A percentile compares a stretch with the other conserved stretches of the same genome.
phyloP scores from a whole-genome alignment of 2,797 vertebrate genomes.

The Phataginus tetradactyla region DNA sequence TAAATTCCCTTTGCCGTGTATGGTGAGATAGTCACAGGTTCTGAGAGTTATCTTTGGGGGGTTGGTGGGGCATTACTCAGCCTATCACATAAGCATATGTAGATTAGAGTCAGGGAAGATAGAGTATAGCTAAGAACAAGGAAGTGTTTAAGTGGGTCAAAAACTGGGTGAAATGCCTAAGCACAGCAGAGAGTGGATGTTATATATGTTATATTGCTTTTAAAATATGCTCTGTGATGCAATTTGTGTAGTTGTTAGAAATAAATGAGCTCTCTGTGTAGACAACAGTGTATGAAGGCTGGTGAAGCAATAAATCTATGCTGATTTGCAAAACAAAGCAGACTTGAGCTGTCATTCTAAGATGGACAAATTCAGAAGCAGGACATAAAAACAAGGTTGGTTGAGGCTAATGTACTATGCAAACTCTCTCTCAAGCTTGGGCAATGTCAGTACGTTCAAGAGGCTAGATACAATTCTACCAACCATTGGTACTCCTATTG shows the following conservation, averaged over 20 bases:
- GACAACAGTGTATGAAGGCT: not conserved
- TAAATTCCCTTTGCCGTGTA: not conserved
- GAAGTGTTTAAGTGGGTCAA: not conserved
- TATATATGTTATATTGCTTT: not conserved
- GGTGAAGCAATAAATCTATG: not conserved
- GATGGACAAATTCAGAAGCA: not conserved
- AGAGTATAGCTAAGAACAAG: conserved; percentile 5
- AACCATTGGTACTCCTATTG: not conserved
- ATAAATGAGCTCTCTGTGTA: not conserved
- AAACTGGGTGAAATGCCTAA: not conserved
- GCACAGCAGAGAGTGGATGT: not conserved
- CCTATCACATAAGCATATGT: not conserved
- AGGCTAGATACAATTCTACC: not conserved
- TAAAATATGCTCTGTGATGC: not conserved
- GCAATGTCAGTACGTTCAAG: not conserved
- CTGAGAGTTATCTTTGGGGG: not conserved
- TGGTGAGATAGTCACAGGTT: not conserved
- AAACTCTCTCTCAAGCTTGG: not conserved
- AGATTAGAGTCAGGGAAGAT: not conserved
- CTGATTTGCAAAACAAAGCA: conserved; percentile 20
- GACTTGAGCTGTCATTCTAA: not conserved
- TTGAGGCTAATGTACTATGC: not conserved
- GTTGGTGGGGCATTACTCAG: not conserved
- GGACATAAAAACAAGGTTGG: not conserved
- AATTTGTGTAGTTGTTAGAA: not conserved